A percentile compares a stretch with the other conserved stretches of the same genome.
Evolutionary conservation across 2,888 invertebrate species (phyloP).

Genomic region (Mesorhabditis sp.): DNA sequence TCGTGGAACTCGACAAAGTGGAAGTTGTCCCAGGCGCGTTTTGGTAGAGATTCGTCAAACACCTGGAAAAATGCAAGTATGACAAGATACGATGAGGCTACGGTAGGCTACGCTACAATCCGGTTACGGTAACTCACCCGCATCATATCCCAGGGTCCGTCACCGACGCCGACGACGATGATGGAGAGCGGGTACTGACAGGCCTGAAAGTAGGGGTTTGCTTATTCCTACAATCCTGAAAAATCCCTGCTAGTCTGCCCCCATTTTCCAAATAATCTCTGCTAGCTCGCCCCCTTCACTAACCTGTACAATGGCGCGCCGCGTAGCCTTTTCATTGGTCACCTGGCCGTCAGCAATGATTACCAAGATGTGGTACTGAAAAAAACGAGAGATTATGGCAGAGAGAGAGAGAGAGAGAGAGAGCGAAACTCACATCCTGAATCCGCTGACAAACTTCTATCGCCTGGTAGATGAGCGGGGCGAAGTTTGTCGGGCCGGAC

Average conservation of each 20-base stretch:
- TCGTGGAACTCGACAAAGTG: conserved; percentile 64
- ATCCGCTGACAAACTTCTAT: conserved; percentile 61
- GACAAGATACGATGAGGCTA: neutral
- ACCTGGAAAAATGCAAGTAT: conserved; percentile 48
- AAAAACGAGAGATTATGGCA: neutral
- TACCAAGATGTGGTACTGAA: conserved; percentile 63
- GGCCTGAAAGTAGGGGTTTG: conserved; percentile 51
- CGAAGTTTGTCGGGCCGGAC: conserved; percentile 64
- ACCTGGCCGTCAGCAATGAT: conserved; percentile 65
- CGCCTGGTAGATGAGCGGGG: conserved; percentile 63
- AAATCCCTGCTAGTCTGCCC: no score
- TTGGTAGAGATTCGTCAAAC: conserved; percentile 63
- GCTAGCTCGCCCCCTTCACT: neutral
- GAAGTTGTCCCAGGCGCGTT: conserved; percentile 64
- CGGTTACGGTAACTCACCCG: conserved; percentile 28
- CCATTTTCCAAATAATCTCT: no score
- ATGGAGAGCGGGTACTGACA: conserved; percentile 63
- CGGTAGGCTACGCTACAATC: no score
- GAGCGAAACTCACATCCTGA: conserved; percentile 47
- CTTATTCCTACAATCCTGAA: neutral
- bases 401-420: neutral
- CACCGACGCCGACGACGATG: conserved; percentile 64
- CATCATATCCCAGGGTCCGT: conserved; percentile 65
- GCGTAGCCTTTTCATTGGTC: conserved; percentile 61
- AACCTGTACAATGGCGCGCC: conserved; percentile 61